Evolutionary conservation across 2,797 vertebrate species (phyloP).

Genomic region (Peromyscus attwateri): DNA sequence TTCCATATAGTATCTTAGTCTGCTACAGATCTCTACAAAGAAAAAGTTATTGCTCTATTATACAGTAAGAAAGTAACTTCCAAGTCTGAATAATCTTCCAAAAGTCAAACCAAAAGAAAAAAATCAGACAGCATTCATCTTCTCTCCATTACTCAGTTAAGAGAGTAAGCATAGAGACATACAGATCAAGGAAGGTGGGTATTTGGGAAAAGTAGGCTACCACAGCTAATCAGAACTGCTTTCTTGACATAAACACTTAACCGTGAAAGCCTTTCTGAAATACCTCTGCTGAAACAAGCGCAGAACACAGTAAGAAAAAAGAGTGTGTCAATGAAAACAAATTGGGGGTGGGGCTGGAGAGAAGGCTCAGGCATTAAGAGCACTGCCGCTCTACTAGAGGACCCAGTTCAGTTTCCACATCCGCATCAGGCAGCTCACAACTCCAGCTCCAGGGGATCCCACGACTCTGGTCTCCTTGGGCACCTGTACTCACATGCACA

Average conservation of each 20-base stretch:
- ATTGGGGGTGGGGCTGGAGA: not conserved
- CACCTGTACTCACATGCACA: not conserved
- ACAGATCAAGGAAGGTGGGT: not conserved
- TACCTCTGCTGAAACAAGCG: conserved; percentile 27
- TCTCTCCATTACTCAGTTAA: not conserved
- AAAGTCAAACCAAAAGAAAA: conserved; percentile 48
- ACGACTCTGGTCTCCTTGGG: not conserved
- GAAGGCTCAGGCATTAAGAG: not conserved
- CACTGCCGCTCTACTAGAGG: not conserved
- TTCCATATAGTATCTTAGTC: conserved; percentile 32
- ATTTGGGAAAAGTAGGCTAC: not conserved
- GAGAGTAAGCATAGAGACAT: not conserved
- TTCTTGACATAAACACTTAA: conserved; percentile 48
- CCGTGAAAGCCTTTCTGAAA: conserved; percentile 57
- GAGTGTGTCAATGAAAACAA: not conserved
- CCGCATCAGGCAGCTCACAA: no score
- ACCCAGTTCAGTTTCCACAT: not conserved
- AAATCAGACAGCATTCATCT: not conserved
- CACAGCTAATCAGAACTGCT: not conserved
- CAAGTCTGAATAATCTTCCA: conserved; percentile 45
- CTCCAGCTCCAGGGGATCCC: not conserved
- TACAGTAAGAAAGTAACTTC: conserved; percentile 43
- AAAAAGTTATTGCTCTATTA: conserved; percentile 42
- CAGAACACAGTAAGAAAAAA: conserved; percentile 29
- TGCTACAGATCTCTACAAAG: conserved; percentile 51